These are phyloP conservation scores for Bombus confusus DNA, from an alignment of 1,140 invertebrate genomes.

Conservation along the genomic window DNA sequence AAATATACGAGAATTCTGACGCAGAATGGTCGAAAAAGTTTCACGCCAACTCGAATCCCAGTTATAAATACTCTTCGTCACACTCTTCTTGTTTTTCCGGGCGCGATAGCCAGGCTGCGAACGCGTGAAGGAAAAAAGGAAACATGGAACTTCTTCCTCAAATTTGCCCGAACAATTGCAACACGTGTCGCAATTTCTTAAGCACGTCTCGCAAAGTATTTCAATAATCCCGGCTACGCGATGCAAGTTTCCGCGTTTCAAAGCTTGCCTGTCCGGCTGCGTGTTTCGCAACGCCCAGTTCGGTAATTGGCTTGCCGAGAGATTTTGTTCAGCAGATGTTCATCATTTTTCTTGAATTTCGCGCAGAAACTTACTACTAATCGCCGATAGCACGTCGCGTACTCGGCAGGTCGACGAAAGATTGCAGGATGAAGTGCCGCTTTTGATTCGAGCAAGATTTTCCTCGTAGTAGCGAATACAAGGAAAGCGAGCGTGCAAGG, in stretches of 20 bases:
- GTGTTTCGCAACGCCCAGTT: too few relatives aligned
- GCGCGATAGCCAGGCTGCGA: too few relatives aligned
- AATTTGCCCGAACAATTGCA: not conserved
- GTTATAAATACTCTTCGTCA: not conserved
- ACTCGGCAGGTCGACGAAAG: too few relatives aligned
- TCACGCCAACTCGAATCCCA: not conserved
- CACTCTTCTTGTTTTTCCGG: not conserved
- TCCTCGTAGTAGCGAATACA: too few relatives aligned
- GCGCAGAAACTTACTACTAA: too few relatives aligned
- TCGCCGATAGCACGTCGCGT: too few relatives aligned
- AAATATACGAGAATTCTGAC: slow-evolving; percentile 28
- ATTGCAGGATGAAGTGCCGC: too few relatives aligned
- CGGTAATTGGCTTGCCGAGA: too few relatives aligned
- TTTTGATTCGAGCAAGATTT: too few relatives aligned
- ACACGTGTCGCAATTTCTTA: not conserved
- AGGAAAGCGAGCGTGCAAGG: too few relatives aligned
- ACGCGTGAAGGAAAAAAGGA: not conserved
- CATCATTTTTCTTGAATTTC: too few relatives aligned
- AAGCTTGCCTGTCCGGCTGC: not conserved
- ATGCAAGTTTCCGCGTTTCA: not conserved
- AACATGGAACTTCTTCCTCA: not conserved
- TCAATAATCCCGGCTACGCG: not conserved
- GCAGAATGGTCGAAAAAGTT: slow-evolving; percentile 20
- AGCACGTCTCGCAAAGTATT: not conserved
- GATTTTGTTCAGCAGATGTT: too few relatives aligned